Evolutionary conservation across 2,888 invertebrate genomes (phyloP).

Genomic region (Clepsis dumicolana): DNA sequence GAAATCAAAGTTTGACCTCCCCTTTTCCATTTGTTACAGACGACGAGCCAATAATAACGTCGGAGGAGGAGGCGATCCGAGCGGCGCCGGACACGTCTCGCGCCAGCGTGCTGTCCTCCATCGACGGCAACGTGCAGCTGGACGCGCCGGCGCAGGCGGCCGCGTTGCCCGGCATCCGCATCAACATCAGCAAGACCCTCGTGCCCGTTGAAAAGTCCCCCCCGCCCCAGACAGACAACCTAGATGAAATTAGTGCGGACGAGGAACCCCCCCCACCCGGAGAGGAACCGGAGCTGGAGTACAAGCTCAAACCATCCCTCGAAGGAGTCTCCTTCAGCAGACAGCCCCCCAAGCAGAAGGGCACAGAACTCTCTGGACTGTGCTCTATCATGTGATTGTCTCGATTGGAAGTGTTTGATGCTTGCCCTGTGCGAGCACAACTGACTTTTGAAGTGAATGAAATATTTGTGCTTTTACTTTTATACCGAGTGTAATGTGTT

Average conservation of each 20-base stretch:
- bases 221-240: conserved; percentile 59
- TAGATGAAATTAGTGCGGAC: conserved; percentile 71
- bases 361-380: conserved; percentile 93
- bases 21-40: conserved; percentile 58
- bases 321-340: conserved; percentile 88
- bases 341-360: conserved; percentile 90
- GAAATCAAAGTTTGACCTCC: neutral
- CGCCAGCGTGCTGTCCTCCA: conserved; percentile 87
- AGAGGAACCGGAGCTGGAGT: conserved; percentile 83
- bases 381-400: conserved; percentile 92
- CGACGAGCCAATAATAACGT: conserved; percentile 83
- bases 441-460: conserved; percentile 6
- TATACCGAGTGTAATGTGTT: neutral
- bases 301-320: conserved; percentile 88
- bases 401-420: neutral
- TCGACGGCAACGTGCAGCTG: conserved; percentile 92
- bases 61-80: conserved; percentile 70
- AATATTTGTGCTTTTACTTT: neutral
- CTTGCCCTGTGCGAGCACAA: neutral
- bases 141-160: conserved; percentile 71
- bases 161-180: conserved; percentile 89
- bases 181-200: conserved; percentile 92
- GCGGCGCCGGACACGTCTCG: conserved; percentile 82
- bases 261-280: conserved; percentile 87
- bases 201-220: conserved; percentile 67